A percentile compares a stretch with the other conserved stretches of the same genome.
These are phyloP conservation scores for Typhlichthys subterraneus DNA, from an alignment of 2,797 vertebrate genomes.

Conservation along the genomic window DNA sequence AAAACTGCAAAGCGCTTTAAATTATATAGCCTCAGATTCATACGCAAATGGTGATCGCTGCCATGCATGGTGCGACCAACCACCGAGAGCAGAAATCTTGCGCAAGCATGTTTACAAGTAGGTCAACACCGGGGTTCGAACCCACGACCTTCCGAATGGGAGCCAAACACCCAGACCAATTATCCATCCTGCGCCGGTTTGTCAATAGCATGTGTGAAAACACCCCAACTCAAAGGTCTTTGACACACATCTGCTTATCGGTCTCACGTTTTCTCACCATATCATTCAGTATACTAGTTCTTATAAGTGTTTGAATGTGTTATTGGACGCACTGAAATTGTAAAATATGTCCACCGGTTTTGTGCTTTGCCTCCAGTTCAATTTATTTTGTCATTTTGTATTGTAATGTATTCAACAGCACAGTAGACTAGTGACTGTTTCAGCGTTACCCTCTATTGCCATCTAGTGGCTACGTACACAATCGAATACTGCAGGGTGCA, in stretches of 20 bases:
- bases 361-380: slow-evolving; percentile 3
- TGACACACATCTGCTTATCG: slow-evolving; percentile 2
- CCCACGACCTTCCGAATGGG: too few relatives aligned
- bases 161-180: too few relatives aligned
- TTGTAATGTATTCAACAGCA: not conserved
- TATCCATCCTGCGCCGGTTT: not conserved
- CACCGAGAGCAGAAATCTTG: too few relatives aligned
- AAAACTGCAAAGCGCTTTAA: too few relatives aligned
- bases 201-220: slow-evolving; percentile 1
- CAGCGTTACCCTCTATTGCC: slow-evolving; percentile 25
- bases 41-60: too few relatives aligned
- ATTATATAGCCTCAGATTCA: too few relatives aligned
- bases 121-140: too few relatives aligned
- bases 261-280: not conserved
- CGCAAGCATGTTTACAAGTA: too few relatives aligned
- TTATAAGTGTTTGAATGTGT: too few relatives aligned
- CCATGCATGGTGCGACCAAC: too few relatives aligned
- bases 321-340: too few relatives aligned
- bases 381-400: not conserved
- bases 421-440: not conserved
- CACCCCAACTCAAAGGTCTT: slow-evolving; percentile 23
- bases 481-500: slow-evolving; percentile 9
- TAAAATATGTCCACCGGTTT: not conserved
- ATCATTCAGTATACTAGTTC: too few relatives aligned
- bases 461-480: slow-evolving; percentile 10